phyloP scores from a whole-genome alignment of 2,113 vertebrate species.

The Etheostoma spectabile region DNA sequence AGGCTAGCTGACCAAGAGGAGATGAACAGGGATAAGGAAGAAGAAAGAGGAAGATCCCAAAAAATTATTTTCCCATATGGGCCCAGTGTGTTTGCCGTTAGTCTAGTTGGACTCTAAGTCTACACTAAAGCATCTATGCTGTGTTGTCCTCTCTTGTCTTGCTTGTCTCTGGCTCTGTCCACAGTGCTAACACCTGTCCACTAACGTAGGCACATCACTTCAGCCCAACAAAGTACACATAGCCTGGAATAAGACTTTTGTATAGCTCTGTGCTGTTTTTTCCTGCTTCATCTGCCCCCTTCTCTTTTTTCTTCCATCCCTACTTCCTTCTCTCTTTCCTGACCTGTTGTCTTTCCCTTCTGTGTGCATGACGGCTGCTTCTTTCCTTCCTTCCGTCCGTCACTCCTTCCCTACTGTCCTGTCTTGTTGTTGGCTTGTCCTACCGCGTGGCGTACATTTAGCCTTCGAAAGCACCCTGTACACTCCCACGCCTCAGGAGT shows the following conservation, averaged over 20 bases:
- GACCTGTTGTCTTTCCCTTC: slow-evolving; percentile 66
- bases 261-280: slow-evolving; percentile 70
- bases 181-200: slow-evolving; percentile 55
- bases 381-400: slow-evolving; percentile 52
- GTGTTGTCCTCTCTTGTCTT: too few species aligned
- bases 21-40: too few species aligned
- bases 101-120: too few species aligned
- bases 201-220: slow-evolving; percentile 54
- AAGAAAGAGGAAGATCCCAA: too few species aligned
- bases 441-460: slow-evolving; percentile 77
- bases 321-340: slow-evolving; percentile 56
- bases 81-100: too few species aligned
- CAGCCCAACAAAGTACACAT: slow-evolving; percentile 12
- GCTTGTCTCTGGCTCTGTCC: slow-evolving; percentile 31
- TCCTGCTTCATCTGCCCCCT: slow-evolving; percentile 80
- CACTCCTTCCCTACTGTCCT: slow-evolving; percentile 49
- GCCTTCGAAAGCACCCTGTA: slow-evolving; percentile 95
- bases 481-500: slow-evolving; percentile 90
- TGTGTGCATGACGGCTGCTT: slow-evolving; percentile 70
- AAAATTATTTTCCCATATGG: too few species aligned
- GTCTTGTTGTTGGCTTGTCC: slow-evolving; percentile 62
- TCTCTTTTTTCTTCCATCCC: slow-evolving; percentile 62
- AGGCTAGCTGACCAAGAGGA: too few species aligned
- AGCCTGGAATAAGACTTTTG: slow-evolving; percentile 34
- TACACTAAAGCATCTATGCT: too few species aligned